These are phyloP conservation scores for Coregonus clupeaformis DNA, from an alignment of 2,113 vertebrate genomes.

Conservation along the genomic window DNA sequence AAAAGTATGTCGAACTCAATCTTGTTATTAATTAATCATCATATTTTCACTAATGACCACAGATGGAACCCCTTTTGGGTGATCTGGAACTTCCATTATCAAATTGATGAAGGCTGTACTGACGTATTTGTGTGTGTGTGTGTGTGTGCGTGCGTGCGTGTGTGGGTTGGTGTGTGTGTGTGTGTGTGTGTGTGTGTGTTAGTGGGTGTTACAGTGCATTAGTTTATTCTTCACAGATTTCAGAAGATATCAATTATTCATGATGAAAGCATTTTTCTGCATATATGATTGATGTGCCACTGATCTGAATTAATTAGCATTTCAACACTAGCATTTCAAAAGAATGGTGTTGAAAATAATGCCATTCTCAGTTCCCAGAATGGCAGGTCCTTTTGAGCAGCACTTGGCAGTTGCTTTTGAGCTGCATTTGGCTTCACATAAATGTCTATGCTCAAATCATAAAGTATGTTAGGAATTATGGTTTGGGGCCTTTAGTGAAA, in stretches of 20 bases:
- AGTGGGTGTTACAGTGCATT: neutral
- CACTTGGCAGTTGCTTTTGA: no score
- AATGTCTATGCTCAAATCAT: no score
- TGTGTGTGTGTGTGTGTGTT: conserved; percentile 18
- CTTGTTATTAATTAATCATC: conserved; percentile 67
- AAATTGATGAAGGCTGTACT: conserved; percentile 36
- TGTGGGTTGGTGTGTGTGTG: neutral
- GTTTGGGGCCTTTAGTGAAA: no score
- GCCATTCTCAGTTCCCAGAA: no score
- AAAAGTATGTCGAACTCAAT: conserved; percentile 66
- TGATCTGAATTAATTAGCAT: conserved; percentile 25
- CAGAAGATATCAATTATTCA: conserved; percentile 35
- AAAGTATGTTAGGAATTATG: no score
- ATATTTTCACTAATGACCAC: conserved; percentile 58
- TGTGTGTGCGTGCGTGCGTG: conserved; percentile 10
- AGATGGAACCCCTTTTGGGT: conserved; percentile 49
- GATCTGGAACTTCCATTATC: conserved; percentile 60
- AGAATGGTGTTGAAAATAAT: no score
- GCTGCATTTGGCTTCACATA: no score
- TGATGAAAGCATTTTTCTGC: conserved; percentile 6
- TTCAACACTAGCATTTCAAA: no score
- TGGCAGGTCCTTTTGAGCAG: no score
- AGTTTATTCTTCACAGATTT: conserved; percentile 30
- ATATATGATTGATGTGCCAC: conserved; percentile 19
- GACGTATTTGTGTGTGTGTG: conserved; percentile 25